A percentile compares a stretch with the other conserved stretches of the same genome.
These are phyloP conservation scores for Drosophila pseudoananassae DNA, from an alignment of 1,140 invertebrate species.

Conservation along the genomic window DNA sequence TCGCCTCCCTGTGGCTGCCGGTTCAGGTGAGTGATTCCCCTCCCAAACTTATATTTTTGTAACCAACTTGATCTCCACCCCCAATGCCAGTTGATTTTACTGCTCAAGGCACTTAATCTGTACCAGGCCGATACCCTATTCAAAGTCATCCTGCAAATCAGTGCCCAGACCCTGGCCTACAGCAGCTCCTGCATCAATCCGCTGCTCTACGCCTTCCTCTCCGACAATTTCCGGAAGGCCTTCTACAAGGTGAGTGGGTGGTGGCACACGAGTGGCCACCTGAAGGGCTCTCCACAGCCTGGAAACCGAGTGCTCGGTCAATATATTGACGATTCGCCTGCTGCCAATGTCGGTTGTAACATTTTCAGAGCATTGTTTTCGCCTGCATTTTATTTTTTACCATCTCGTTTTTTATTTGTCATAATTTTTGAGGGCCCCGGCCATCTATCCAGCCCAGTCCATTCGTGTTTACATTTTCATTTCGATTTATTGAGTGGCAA, in stretches of 20 bases:
- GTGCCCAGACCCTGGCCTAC: conserved; percentile 95
- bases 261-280: conserved; percentile 1
- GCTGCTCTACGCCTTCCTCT: conserved; percentile 88
- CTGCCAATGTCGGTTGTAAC: conserved; percentile 19
- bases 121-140: conserved; percentile 87
- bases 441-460: conserved; percentile 18
- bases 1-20: conserved; percentile 97
- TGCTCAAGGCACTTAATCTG: conserved; percentile 89
- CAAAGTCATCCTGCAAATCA: conserved; percentile 90
- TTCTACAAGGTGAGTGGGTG: conserved; percentile 78
- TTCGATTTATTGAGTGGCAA: conserved; percentile 48
- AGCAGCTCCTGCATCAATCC: conserved; percentile 98
- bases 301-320: conserved; percentile 55
- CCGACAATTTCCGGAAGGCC: conserved; percentile 83
- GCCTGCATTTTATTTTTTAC: conserved; percentile 17
- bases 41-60: background rate
- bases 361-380: conserved; percentile 53
- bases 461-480: conserved; percentile 14
- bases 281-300: conserved; percentile 28
- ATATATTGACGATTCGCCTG: conserved; percentile 49
- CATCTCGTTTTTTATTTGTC: conserved; percentile 32
- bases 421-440: conserved; percentile 37
- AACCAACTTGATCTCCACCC: conserved; percentile 54
- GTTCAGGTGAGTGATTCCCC: conserved; percentile 89
- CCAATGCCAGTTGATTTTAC: conserved; percentile 89